These are phyloP conservation scores for Coregonus clupeaformis DNA, from an alignment of 2,113 vertebrate genomes.

Conservation along the genomic window DNA sequence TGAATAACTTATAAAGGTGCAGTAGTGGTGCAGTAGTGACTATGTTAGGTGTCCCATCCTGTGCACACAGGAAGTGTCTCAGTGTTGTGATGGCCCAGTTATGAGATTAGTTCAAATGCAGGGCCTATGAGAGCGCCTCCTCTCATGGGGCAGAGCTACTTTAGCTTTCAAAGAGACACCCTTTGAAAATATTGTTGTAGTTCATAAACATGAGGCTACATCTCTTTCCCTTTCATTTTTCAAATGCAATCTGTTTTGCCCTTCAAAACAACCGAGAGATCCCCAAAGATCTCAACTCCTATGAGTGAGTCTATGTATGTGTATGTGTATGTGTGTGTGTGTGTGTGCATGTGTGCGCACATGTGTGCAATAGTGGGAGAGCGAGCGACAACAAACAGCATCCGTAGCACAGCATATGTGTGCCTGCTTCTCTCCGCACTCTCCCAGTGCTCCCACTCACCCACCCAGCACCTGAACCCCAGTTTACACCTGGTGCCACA, in stretches of 20 bases:
- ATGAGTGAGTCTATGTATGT: constrained; percentile 46
- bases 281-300: constrained; percentile 40
- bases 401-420: constrained; percentile 51
- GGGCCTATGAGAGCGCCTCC: background rate
- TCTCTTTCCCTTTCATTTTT: constrained; percentile 31
- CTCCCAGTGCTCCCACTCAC: constrained; percentile 20
- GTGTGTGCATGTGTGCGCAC: constrained; percentile 26
- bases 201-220: constrained; percentile 30
- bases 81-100: background rate
- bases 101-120: background rate
- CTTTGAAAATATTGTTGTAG: constrained; percentile 24
- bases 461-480: constrained; percentile 67
- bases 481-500: constrained; percentile 69
- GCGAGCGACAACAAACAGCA: constrained; percentile 62
- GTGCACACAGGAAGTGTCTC: background rate
- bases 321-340: constrained; percentile 28
- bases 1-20: background rate
- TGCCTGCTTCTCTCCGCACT: constrained; percentile 39
- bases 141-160: background rate
- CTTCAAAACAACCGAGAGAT: constrained; percentile 32
- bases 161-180: background rate
- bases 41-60: background rate
- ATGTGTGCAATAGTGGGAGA: constrained; percentile 40
- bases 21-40: background rate
- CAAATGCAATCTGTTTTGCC: constrained; percentile 39